Conservation (phyloP, 2,113 vertebrate species). For the Dicentrarchus labrax region DNA sequence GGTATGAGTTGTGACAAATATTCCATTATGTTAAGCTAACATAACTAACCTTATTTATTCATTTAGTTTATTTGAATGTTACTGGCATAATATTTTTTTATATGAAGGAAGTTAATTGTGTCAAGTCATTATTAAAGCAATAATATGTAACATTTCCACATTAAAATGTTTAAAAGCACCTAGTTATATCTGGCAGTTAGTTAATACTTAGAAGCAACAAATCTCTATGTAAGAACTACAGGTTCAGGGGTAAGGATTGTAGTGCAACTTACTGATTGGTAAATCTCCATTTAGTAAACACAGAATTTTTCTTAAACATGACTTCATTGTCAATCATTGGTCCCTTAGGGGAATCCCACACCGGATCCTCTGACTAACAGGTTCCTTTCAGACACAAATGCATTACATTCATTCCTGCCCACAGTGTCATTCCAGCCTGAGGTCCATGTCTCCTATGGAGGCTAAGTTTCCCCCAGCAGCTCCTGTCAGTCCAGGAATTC, state of each 20-base stretch:
- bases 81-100: not conserved
- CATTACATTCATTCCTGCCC: conserved; percentile 40
- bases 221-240: not conserved
- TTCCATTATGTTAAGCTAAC: too few relatives aligned
- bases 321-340: not conserved
- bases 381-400: conserved; percentile 29
- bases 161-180: too few relatives aligned
- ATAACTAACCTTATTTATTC: not conserved
- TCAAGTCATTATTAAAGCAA: too few relatives aligned
- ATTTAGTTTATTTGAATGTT: not conserved
- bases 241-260: not conserved
- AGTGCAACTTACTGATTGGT: not conserved
- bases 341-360: conserved; percentile 14
- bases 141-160: too few relatives aligned
- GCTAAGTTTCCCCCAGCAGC: conserved; percentile 19
- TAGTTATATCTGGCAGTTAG: not conserved
- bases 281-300: not conserved
- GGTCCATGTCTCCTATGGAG: not conserved
- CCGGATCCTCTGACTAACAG: not conserved
- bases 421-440: conserved; percentile 32
- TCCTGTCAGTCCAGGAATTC: conserved; percentile 41
- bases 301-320: not conserved
- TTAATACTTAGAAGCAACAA: not conserved
- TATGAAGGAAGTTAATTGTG: not conserved
- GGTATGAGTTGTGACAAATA: too few relatives aligned